phyloP scores from a whole-genome alignment of 2,113 vertebrate genomes.

The Scolopax mira region DNA sequence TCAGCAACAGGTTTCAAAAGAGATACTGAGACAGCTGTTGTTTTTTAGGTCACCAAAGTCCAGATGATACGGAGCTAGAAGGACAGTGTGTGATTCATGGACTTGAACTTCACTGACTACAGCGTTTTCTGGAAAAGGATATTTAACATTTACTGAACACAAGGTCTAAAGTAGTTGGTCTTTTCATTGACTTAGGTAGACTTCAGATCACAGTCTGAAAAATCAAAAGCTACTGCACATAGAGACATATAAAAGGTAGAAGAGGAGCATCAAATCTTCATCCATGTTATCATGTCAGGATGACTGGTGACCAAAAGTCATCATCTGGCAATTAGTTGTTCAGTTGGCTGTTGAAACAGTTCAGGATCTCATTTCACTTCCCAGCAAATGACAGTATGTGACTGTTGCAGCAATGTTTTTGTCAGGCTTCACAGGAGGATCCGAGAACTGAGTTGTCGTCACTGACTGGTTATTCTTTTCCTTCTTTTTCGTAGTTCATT shows the following conservation, averaged over 20 bases:
- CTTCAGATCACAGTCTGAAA: not conserved
- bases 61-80: not conserved
- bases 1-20: not conserved
- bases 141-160: not conserved
- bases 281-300: not conserved
- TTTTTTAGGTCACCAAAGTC: not conserved
- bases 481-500: not conserved
- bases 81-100: not conserved
- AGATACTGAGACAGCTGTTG: not conserved
- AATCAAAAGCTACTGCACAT: not conserved
- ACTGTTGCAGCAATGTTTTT: not conserved
- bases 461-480: not conserved
- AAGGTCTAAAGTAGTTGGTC: not conserved
- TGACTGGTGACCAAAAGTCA: not conserved
- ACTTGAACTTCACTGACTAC: not conserved
- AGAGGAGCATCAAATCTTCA: not conserved
- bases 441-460: not conserved
- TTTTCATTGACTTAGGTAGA: not conserved
- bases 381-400: not conserved
- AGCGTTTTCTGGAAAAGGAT: not conserved
- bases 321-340: not conserved
- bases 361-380: not conserved
- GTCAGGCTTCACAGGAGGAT: not conserved
- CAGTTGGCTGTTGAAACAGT: not conserved
- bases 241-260: not conserved